Evolutionary conservation across 2,797 vertebrate species (phyloP), one percentile per base, ranked within the genome.

Genomic region (Meriones psammophilus): DNA sequence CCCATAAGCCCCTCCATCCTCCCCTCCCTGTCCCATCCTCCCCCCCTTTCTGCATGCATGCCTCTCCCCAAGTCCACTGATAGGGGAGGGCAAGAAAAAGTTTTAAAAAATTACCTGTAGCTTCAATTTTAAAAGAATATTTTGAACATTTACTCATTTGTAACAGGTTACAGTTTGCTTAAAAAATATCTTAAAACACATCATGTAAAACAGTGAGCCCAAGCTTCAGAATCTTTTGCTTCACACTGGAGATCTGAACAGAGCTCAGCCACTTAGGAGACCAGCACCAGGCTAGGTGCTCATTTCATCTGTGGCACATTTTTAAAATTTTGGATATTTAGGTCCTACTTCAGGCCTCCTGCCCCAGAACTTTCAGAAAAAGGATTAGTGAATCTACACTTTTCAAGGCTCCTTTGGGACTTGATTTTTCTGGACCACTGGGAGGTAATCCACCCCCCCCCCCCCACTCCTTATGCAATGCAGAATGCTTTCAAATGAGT

Each of bases 71-170:
- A n/a, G n/a, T n/a, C n/a, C n/a, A n/a, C n/a, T n/a, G n/a, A n/a
- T n/a, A n/a, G n/a, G n/a, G n/a, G n/a, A n/a, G n/a, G n/a, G 5
- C 62, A 83, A 89, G 74, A 68, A 42, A 58, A 42, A 33, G 3
- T 60, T 78, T 42, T 24, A 71, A 94, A 85, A 94, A 85, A 64
- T 73, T 60, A 92, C 22, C n/a, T 60, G 87, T 1, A 56, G 18
- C 28, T 81, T 85, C 42, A 54, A 85, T 85, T 95, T 91, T 68
- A 83, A 91, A 94, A 85, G 28, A 80, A 39, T 74, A 39, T 85
- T 77, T 91, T 78, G 71, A 96, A 78, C 24, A 79, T 66, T 54
- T 12, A 81, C 42, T 91, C 42, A 92, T 46, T 24, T 68, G 26
- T 71, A 60, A 81, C n/a, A 93, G 24, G 33, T 90, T 86, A 78